phyloP scores from a whole-genome alignment of 2,888 invertebrate genomes.

The Monopis laevigella region DNA sequence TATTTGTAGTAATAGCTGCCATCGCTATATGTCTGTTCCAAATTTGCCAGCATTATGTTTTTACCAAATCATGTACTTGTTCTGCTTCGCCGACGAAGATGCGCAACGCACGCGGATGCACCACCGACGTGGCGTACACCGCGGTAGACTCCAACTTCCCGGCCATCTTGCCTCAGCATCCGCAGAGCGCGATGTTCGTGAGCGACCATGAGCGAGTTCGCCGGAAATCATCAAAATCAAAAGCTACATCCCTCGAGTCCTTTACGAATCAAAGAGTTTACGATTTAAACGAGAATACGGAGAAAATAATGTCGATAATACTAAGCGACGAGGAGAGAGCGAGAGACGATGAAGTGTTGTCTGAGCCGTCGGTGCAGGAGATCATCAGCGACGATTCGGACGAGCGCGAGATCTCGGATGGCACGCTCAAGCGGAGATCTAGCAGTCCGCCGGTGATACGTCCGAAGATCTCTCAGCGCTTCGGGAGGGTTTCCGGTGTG shows the following conservation, averaged over 20 bases:
- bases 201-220: conserved; percentile 25
- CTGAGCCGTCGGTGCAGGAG: conserved; percentile 14
- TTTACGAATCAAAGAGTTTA: conserved; percentile 39
- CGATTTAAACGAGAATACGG: conserved; percentile 47
- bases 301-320: conserved; percentile 42
- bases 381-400: conserved; percentile 15
- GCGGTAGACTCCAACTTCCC: conserved; percentile 34
- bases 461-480: conserved; percentile 41
- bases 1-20: conserved; percentile 32
- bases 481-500: too few species aligned
- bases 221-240: conserved; percentile 24
- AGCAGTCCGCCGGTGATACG: conserved; percentile 45
- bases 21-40: conserved; percentile 37
- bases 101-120: neutral
- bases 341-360: conserved; percentile 22
- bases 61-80: conserved; percentile 34
- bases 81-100: neutral
- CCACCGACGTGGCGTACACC: conserved; percentile 27
- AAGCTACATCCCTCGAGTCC: conserved; percentile 31
- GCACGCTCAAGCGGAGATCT: conserved; percentile 19
- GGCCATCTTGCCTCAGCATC: conserved; percentile 27
- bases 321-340: conserved; percentile 33
- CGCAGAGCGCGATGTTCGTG: conserved; percentile 26
- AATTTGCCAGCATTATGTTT: conserved; percentile 36
- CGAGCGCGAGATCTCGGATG: too few species aligned